Base-by-base conservation (phyloP, 2,888 invertebrate species). In the Orchesellides sinensis region DNA sequence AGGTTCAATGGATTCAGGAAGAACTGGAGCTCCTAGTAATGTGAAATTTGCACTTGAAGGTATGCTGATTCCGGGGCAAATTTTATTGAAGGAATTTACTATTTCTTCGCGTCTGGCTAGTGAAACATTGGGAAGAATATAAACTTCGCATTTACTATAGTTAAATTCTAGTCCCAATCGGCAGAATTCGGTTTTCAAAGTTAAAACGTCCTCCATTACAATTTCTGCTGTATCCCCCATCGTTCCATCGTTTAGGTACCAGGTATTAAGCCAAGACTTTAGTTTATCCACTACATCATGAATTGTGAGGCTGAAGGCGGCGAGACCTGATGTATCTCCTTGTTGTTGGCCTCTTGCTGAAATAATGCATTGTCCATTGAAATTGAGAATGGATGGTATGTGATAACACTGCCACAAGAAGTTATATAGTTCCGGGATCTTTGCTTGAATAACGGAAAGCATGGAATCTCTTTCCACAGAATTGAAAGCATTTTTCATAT, bases 401-500 rank as follows among this genome's bases (percentile, higher is more conserved):
- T 17, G 0, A 49, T 83, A 83, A 3, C 45, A 29, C 59, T 77
- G 78, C 8, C 25, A 59, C 14, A 77, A 14, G 25, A 32, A 77
- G 0, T 45, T 47, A 17, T 21, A 77, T 3, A 68, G 6, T 4
- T 17, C 4, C 3, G 69, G 70, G 21, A 17, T 21, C 1, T 27
- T 17, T 1, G 47, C 27, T 14, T 25, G 10, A 0, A 49, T 17
- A 0, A 0, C 47, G 1, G 19, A 0, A 0, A 83, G 47, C 45
- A 78, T 77, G 4, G 23, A 1, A 4, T 45, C 66, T 1, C 72
- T 2, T 10, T 73, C 35, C 0, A 78, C 10, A 1, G n/a, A 12
- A 35, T 83, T 83, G 66, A 79, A 83, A n/a, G 83, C 83, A 17
- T 83, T 83, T 19, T 21, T 19, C n/a, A 74, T 47, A 29, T 83